Base-by-base conservation (phyloP, 1,140 invertebrate genomes). In the Anoplophora glabripennis region DNA sequence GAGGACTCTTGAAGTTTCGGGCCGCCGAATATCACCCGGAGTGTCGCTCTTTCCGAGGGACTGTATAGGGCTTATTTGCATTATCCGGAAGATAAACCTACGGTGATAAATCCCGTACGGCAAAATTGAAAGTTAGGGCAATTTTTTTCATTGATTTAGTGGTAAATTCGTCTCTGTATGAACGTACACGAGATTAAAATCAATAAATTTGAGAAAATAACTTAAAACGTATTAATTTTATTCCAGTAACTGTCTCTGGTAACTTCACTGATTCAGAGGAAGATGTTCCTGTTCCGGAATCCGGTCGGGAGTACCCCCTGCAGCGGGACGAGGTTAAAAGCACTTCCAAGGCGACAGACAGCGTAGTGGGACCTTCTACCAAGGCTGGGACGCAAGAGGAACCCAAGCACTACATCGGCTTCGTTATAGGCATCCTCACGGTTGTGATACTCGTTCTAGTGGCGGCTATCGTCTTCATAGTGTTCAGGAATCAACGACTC, bases 401-500 rank as follows among this genome's bases (percentile, higher is more conserved):
- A 68, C 77, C 80, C 51, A 83, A 78, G 60, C 79, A 81, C 68
- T 76, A 79, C 67, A 87, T 90, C 67, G 88, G 87, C 40, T 80
- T 89, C 61, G 83, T 90, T 56, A 89, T 91, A 67, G 88, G 88
- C n/a, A 82, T 86, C 38, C 77, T 91, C 61, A 84, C 85, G 11
- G 86, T 87, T 17, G 84, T 89, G 60, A 89, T 90, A 62, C 73
- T 90, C 14, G 76, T 88, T 57, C 78, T 88, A 10, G 74, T 85
- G 42, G 82, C 82, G 7, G 83, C 86, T 42, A 89, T 90, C 70
- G 79, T 85, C 55, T 82, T 89, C 68, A 87, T 90, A 67, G 83
- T 89, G 53, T 81, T 85, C 38, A 77, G 86, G 44, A 86, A 87
- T 69, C 82, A 86, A 61, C 80, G 84, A 61, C 77, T 82, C 51